A percentile compares a stretch with the other conserved stretches of the same genome.
phyloP scores from a whole-genome alignment of 2,888 invertebrate species.

The Dromius quadrimaculatus region DNA sequence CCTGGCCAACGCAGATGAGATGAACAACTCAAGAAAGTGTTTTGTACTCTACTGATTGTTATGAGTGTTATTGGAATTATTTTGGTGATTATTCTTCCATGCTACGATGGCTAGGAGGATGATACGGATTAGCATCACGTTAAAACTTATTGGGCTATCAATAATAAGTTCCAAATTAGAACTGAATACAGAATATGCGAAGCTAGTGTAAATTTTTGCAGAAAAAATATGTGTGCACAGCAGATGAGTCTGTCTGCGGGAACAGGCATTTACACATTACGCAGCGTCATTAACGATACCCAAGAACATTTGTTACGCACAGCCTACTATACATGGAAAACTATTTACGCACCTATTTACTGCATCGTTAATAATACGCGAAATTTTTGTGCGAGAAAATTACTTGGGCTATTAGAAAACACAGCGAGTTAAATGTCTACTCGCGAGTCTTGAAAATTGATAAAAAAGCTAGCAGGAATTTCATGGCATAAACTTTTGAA shows the following conservation, averaged over 20 bases:
- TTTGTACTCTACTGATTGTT: background rate
- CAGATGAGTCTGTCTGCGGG: background rate
- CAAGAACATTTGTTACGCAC: slow-evolving; percentile 36
- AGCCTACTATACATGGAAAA: slow-evolving; percentile 33
- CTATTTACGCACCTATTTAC: slow-evolving; percentile 38
- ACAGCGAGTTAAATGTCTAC: slow-evolving; percentile 7
- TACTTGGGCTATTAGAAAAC: slow-evolving; percentile 22
- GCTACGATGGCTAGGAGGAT: background rate
- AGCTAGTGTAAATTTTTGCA: no score
- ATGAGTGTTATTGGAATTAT: slow-evolving; percentile 19
- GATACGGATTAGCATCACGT: no score
- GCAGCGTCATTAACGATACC: slow-evolving; percentile 36
- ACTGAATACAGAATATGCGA: no score
- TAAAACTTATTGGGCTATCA: no score
- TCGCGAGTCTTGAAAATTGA: no score
- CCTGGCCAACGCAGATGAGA: background rate
- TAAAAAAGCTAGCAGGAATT: no score
- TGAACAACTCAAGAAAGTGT: background rate
- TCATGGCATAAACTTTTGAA: no score
- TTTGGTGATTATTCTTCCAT: slow-evolving; percentile 11
- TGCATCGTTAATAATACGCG: slow-evolving; percentile 33
- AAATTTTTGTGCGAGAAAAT: slow-evolving; percentile 12
- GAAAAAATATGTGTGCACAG: no score
- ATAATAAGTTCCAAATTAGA: no score
- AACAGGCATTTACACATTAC: slow-evolving; percentile 4